A percentile compares a stretch with the other conserved stretches of the same genome.
These are phyloP conservation scores for Andrena marginata DNA, from an alignment of 2,888 invertebrate genomes.

Conservation along the genomic window DNA sequence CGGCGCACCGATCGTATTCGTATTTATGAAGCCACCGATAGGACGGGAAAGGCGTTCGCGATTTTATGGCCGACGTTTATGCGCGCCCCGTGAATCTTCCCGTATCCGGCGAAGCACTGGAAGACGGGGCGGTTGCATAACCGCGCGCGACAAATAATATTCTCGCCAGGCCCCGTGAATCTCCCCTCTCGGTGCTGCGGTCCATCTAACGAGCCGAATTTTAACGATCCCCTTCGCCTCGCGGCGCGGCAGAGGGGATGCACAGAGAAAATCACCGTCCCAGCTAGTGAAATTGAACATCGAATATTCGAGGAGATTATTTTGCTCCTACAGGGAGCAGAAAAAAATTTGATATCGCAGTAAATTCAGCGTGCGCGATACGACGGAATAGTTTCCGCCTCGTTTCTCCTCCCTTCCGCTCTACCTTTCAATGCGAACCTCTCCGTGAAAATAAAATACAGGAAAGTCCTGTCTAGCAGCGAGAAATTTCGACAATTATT, in stretches of 20 bases:
- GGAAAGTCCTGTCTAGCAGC: slow-evolving; percentile 4
- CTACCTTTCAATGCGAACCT: not conserved
- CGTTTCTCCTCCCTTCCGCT: slow-evolving; percentile 1
- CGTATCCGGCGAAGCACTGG: slow-evolving; percentile 1
- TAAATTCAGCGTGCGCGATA: slow-evolving; percentile 22
- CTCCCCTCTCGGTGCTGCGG: not conserved
- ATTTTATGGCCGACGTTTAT: slow-evolving; percentile 23
- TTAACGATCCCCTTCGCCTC: not conserved
- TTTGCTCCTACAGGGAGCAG: not conserved
- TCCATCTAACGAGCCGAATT: not conserved
- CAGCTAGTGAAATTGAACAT: slow-evolving; percentile 11
- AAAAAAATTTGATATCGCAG: slow-evolving; percentile 28
- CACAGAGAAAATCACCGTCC: not conserved
- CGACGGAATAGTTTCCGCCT: slow-evolving; percentile 24
- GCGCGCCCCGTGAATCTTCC: slow-evolving; percentile 5
- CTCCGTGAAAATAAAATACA: slow-evolving; percentile 13
- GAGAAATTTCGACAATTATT: not conserved
- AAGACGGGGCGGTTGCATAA: not conserved
- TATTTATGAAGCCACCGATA: slow-evolving; percentile 28
- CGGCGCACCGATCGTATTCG: slow-evolving; percentile 18
- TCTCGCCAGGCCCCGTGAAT: not conserved
- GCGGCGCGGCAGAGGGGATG: not conserved
- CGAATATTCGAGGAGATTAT: slow-evolving; percentile 2
- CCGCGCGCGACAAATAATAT: slow-evolving; percentile 21
- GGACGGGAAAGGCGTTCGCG: not conserved